A percentile compares a stretch with the other conserved stretches of the same genome.
Conservation (phyloP, 2,797 vertebrate species). For the Malurus splendens region DNA sequence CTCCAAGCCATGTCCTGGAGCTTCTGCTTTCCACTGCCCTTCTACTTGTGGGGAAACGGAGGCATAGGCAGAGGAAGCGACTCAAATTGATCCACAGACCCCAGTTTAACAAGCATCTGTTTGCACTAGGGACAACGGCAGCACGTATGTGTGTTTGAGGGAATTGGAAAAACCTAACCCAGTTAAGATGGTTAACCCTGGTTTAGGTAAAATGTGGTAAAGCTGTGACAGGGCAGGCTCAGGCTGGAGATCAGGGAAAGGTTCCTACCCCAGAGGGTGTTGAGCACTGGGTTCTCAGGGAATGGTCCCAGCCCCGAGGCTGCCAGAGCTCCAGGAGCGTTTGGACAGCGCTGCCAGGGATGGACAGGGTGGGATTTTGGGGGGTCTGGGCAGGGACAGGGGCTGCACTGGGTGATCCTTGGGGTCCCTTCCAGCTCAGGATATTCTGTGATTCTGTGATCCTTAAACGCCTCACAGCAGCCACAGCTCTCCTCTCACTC, state of each 20-base stretch:
- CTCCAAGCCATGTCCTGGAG: background rate
- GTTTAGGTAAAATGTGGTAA: background rate
- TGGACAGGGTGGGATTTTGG: background rate
- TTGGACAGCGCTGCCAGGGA: background rate
- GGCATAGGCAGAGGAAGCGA: background rate
- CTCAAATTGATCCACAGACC: background rate
- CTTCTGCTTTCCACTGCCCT: background rate
- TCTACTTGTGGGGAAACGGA: background rate
- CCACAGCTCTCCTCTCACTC: background rate
- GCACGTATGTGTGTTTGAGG: background rate
- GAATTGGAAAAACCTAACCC: background rate
- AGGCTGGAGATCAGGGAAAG: background rate
- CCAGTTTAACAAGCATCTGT: background rate
- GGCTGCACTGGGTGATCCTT: background rate
- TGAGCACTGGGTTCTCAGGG: background rate
- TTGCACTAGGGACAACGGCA: background rate
- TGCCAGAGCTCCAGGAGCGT: background rate
- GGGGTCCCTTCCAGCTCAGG: background rate
- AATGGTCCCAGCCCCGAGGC: background rate
- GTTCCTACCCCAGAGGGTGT: background rate
- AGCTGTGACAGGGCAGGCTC: background rate
- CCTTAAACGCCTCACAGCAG: background rate
- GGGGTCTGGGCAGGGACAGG: background rate
- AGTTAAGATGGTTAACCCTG: background rate
- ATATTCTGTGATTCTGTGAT: background rate